phyloP scores from a whole-genome alignment of 2,888 invertebrate genomes.

The Adelphocoris suturalis region DNA sequence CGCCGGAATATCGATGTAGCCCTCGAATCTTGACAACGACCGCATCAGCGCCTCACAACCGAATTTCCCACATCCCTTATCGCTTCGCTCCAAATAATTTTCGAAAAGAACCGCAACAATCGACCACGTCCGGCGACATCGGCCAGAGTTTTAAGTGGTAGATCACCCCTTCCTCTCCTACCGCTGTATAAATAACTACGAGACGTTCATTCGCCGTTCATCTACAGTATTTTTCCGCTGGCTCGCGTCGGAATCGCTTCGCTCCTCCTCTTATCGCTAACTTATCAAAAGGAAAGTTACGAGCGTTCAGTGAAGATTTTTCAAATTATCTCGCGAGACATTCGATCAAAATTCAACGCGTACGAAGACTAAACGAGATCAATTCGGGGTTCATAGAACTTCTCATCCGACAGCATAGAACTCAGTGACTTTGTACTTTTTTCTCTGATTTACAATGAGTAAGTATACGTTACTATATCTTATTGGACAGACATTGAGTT shows the following conservation, averaged over 20 bases:
- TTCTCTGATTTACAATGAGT: too few relatives aligned
- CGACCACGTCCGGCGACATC: background rate
- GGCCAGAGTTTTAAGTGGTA: background rate
- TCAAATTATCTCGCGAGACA: background rate
- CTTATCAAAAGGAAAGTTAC: background rate
- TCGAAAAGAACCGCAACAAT: background rate
- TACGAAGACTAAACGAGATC: too few relatives aligned
- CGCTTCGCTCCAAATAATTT: background rate
- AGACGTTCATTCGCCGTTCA: background rate
- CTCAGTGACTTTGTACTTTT: too few relatives aligned
- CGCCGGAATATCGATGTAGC: conserved; percentile 42
- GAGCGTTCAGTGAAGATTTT: background rate
- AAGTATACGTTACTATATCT: too few relatives aligned
- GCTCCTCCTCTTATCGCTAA: background rate
- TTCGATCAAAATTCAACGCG: too few relatives aligned
- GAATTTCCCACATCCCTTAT: background rate
- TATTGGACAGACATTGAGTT: too few relatives aligned
- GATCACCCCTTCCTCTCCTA: background rate
- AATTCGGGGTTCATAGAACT: too few relatives aligned
- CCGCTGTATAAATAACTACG: conserved; percentile 1
- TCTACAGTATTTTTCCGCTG: conserved; percentile 7
- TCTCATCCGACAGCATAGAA: too few relatives aligned
- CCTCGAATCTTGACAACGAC: background rate
- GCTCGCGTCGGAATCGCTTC: background rate
- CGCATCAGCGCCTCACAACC: background rate